Evolutionary conservation across 2,797 vertebrate genomes (phyloP), one percentile per base, ranked within the genome.

Genomic region (Notolabrus celidotus): DNA sequence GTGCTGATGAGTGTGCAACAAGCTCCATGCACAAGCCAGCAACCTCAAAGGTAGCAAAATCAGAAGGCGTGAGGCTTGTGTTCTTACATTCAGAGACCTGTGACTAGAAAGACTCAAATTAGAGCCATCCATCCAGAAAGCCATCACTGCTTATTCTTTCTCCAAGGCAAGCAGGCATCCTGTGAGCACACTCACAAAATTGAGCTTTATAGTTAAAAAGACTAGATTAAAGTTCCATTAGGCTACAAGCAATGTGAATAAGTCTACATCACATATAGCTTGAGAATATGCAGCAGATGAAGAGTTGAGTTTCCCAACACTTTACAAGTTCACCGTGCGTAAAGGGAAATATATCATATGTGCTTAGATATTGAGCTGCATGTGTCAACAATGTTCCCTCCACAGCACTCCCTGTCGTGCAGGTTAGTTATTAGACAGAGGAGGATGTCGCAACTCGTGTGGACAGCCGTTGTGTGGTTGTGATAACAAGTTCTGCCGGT

Each of bases 401-500:
- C 59, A 36, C 74, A 73, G 33, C 80, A 71, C 79, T 79, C 83
- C 77, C 71, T 75, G 80, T n/a, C 27, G 54, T 11, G 63, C 53
- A 74, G 71, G 78, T 88, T 83, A 80, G 69, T 82, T 71, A 81
- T 86, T 83, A 83, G 73, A 83, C 64, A 7, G 29, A 23, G 51
- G 57, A 20, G 49, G 61, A 83, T 91, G 85, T 86, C 82, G 90
- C 86, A 91, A 90, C 75, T 59, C 50, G 8, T 16, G 70, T 47
- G 83, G 83, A 67, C 80, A 59, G 79, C 45, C 57, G 53, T 67
- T 57, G 76, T 63, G 74, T 8, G 51, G 31, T 25, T 39, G 79
- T 62, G 83, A 85, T 79, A 89, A 91, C 89, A 80, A 88, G 91
- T 92, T 89, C 71, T 62, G 86, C 90, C 88, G 79, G 91, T 92